Evolutionary conservation across 2,888 invertebrate species (phyloP).

Genomic region (Agriopis marginaria): DNA sequence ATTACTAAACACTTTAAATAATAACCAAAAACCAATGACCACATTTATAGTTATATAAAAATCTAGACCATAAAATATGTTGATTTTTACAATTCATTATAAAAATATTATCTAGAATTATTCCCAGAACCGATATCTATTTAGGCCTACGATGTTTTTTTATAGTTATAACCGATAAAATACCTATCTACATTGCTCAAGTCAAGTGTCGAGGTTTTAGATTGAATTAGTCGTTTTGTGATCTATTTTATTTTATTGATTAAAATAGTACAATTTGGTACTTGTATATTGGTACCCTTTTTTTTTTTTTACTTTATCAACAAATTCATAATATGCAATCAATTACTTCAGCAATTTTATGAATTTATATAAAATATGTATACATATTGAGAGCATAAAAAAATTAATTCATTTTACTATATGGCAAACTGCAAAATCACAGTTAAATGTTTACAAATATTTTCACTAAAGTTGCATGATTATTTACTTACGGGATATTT

Average conservation of each 20-base stretch:
- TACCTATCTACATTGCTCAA: neutral
- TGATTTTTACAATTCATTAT: neutral
- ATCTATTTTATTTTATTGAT: conserved; percentile 6
- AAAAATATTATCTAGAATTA: neutral
- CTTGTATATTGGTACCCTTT: no score
- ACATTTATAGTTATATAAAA: neutral
- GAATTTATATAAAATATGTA: no score
- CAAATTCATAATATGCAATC: no score
- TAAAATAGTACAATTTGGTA: neutral
- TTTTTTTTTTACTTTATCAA: no score
- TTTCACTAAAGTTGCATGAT: no score
- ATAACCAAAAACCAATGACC: neutral
- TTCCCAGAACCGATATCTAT: conserved; percentile 7
- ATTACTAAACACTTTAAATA: neutral
- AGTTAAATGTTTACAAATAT: no score
- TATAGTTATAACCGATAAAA: neutral
- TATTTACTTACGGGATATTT: no score
- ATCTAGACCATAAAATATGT: neutral
- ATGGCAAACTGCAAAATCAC: no score
- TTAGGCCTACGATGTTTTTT: conserved; percentile 7
- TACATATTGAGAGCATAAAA: no score
- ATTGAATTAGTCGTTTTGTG: neutral
- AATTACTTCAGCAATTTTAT: no score
- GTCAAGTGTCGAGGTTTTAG: neutral
- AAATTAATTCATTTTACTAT: no score